Evolutionary conservation across 2,113 vertebrate genomes (phyloP), one percentile per base, ranked within the genome.

Genomic region (Plotosus lineatus): DNA sequence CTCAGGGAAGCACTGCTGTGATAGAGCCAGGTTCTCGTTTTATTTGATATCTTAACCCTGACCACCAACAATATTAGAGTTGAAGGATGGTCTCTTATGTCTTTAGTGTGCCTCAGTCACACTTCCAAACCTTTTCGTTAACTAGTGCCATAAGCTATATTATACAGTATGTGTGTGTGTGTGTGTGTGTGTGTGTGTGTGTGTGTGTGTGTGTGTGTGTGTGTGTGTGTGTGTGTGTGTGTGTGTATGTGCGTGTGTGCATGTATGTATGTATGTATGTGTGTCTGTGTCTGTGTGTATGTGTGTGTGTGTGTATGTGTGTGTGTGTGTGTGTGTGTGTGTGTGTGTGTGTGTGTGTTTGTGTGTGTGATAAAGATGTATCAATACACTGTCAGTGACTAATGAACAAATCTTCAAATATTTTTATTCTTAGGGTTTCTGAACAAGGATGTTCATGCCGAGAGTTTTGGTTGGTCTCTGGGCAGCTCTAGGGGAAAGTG

Each of bases 1-100:
- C 65, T 58, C 60, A 78, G 85, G 82, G 85, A 88, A 66, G 38
- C 69, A 79, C 31, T 36, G 44, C 36, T 51, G 65, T 84, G 80
- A 87, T 84, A 72, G 17, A 26, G 55, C 19, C 63, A 81, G 73
- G 12, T 5, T 42, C 73, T 61, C n/a, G 14, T 69, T 36, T 31
- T 68, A 61, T 6, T 48, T 17, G 1, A 77, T 74, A 40, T 50
- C 48, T 33, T 81, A 28, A 77, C 46, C 53, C n/a, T 42, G 72
- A 76, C 53, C 71, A 48, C 26, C 31, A 75, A 31, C 58, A 66
- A 69, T 40, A 48, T 38, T 51, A 63, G 36, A 81, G 53, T 8
- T n/a, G 6, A 56, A 75, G 12, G 51, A 17, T 56, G 23, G 33
- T n/a, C 42, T 42, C 8, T 23, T 23, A 63, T 33, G 12, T 55